These are phyloP conservation scores for Synanthedon tipuliformis DNA, from an alignment of 2,888 invertebrate genomes.

Conservation along the genomic window DNA sequence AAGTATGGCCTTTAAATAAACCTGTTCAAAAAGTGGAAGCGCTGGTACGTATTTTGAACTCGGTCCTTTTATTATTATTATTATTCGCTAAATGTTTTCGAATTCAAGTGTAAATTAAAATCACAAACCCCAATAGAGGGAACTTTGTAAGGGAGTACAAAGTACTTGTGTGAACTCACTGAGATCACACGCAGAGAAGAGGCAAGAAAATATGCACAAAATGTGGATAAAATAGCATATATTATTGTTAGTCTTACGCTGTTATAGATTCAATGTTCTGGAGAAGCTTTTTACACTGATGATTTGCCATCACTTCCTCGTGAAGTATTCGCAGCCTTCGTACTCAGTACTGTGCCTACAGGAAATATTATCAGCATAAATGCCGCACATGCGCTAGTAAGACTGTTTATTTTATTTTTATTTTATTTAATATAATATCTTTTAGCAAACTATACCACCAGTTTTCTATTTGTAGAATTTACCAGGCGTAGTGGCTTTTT, in stretches of 20 bases:
- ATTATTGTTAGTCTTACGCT: neutral
- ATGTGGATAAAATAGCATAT: no score
- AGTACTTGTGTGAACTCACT: neutral
- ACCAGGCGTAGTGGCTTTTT: constrained; percentile 73
- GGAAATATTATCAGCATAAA: constrained; percentile 72
- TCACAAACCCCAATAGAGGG: no score
- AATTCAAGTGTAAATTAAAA: no score
- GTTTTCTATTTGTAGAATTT: constrained; percentile 43
- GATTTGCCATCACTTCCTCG: constrained; percentile 69
- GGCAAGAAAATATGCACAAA: no score
- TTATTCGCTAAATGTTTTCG: no score
- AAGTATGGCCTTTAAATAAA: constrained; percentile 73
- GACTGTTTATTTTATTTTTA: constrained; percentile 5
- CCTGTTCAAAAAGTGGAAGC: constrained; percentile 74
- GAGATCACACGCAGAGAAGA: no score
- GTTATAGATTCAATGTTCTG: constrained; percentile 67
- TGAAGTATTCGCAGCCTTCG: constrained; percentile 76
- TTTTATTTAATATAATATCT: neutral
- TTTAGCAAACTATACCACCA: no score
- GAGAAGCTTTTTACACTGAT: constrained; percentile 75
- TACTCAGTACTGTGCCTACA: constrained; percentile 64
- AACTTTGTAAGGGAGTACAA: neutral
- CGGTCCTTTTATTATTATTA: no score
- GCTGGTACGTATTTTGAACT: neutral
- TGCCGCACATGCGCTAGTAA: constrained; percentile 71